phyloP scores from a whole-genome alignment of 2,113 vertebrate genomes.

The Terrapene triunguis region DNA sequence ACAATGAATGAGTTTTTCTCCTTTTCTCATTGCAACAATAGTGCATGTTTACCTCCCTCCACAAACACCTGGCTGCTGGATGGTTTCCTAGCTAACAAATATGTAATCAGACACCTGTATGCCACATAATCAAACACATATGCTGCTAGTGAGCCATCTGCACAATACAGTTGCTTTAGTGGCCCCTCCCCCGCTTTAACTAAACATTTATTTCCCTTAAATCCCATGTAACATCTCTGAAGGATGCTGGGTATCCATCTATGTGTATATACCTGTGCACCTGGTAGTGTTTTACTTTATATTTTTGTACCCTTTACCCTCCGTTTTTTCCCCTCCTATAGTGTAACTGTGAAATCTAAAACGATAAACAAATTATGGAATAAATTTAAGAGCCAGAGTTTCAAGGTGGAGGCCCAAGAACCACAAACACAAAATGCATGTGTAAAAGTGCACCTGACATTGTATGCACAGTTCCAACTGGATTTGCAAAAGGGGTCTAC shows the following conservation, averaged over 20 bases:
- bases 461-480: not conserved
- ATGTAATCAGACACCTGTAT: conserved; percentile 23
- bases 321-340: not conserved
- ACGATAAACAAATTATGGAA: not conserved
- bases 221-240: not conserved
- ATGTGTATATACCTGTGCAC: not conserved
- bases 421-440: not conserved
- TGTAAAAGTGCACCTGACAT: not conserved
- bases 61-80: not conserved
- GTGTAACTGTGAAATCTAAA: not conserved
- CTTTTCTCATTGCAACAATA: not conserved
- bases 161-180: not conserved
- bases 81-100: not conserved
- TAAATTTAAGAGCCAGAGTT: not conserved
- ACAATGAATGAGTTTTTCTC: conserved; percentile 1
- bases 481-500: not conserved
- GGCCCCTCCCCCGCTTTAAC: not conserved
- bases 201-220: conserved; percentile 11
- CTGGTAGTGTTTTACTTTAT: not conserved
- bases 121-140: conserved; percentile 12
- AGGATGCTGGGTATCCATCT: not conserved
- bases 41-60: conserved; percentile 9
- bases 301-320: not conserved
- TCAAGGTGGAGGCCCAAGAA: not conserved
- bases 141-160: conserved; percentile 35